Evolutionary conservation across 2,113 vertebrate species (phyloP).

Genomic region (Paratilapia polleni): DNA sequence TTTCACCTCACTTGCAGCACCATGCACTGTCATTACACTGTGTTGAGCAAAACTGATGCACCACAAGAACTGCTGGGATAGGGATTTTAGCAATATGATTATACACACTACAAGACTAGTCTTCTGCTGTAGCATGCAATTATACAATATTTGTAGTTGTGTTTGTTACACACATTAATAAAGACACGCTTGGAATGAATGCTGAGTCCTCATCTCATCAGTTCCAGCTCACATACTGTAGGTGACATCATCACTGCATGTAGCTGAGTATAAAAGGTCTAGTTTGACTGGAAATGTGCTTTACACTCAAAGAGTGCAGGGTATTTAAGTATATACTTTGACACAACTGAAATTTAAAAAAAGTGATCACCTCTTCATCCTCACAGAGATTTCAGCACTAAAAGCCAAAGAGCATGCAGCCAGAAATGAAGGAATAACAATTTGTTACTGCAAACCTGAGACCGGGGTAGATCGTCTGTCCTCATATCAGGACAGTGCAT

Average conservation of each 20-base stretch:
- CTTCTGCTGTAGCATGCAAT: background rate
- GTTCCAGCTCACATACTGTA: background rate
- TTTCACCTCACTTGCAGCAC: conserved; percentile 25
- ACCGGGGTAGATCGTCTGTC: background rate
- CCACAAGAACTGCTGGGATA: background rate
- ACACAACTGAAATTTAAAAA: background rate
- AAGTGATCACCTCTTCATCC: background rate
- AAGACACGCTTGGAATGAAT: background rate
- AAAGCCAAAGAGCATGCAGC: background rate
- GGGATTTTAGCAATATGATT: background rate
- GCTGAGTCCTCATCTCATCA: background rate
- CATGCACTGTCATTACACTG: conserved; percentile 12
- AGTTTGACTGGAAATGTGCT: background rate
- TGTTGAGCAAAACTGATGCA: background rate
- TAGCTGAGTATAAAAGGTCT: background rate
- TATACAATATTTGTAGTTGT: background rate
- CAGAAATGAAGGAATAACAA: background rate
- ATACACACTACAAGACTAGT: background rate
- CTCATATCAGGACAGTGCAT: conserved; percentile 8
- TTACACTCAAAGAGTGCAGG: background rate
- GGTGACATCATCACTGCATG: background rate
- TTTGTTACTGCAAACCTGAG: background rate
- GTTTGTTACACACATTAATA: background rate
- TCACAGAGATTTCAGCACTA: background rate
- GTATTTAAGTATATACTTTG: background rate